These are phyloP conservation scores for Priocnemis perturbator DNA, from an alignment of 2,888 invertebrate genomes.

Conservation along the genomic window DNA sequence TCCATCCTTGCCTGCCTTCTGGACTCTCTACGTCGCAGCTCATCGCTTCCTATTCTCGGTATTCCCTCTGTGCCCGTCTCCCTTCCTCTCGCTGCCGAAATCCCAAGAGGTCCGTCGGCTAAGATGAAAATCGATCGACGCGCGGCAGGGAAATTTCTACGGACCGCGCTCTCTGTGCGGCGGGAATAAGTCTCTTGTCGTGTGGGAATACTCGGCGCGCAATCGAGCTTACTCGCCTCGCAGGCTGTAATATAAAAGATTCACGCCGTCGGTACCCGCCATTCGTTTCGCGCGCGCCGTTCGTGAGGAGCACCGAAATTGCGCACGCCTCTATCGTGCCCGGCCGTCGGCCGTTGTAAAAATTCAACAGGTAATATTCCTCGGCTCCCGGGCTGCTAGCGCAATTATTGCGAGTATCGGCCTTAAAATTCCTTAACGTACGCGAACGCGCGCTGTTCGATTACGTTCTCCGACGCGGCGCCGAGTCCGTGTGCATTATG, in stretches of 20 bases:
- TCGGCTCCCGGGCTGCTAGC: neutral
- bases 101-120: too few relatives aligned
- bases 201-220: neutral
- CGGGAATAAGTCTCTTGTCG: too few relatives aligned
- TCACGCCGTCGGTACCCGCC: constrained; percentile 17
- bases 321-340: neutral
- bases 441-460: too few relatives aligned
- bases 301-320: too few relatives aligned
- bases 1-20: constrained; percentile 45
- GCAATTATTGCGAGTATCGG: too few relatives aligned
- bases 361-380: constrained; percentile 50
- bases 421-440: too few relatives aligned
- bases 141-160: constrained; percentile 20
- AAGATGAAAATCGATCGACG: constrained; percentile 12
- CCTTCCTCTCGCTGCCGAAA: neutral
- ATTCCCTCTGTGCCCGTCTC: neutral
- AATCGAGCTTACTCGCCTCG: constrained; percentile 29
- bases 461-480: too few relatives aligned
- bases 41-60: constrained; percentile 24
- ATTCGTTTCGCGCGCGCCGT: constrained; percentile 10
- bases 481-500: too few relatives aligned
- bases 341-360: constrained; percentile 16
- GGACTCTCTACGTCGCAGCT: constrained; percentile 42
- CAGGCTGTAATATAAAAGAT: constrained; percentile 31
- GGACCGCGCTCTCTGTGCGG: too few relatives aligned